A percentile compares a stretch with the other conserved stretches of the same genome.
Evolutionary conservation across 2,797 vertebrate genomes (phyloP).

Genomic region (Rhinoraja longicauda): DNA sequence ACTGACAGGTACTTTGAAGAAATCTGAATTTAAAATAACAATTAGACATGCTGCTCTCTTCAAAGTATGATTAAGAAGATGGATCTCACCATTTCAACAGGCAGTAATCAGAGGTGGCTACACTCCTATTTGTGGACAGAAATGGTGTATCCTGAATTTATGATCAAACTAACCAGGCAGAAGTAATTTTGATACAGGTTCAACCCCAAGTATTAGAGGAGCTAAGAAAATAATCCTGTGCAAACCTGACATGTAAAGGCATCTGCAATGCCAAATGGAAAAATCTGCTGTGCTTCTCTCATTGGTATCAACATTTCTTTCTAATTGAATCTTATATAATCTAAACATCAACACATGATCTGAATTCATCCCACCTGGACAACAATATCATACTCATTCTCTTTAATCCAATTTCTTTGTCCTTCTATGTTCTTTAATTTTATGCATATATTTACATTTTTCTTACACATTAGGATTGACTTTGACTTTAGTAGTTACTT

Average conservation of each 20-base stretch:
- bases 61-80: not conserved
- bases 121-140: not conserved
- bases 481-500: not conserved
- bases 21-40: not conserved
- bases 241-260: not conserved
- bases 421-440: not conserved
- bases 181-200: not conserved
- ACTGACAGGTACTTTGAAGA: not conserved
- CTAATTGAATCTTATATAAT: not conserved
- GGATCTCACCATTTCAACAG: not conserved
- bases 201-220: not conserved
- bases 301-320: not conserved
- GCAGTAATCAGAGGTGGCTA: not conserved
- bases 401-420: not conserved
- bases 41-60: not conserved
- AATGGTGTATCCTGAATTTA: not conserved
- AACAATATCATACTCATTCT: not conserved
- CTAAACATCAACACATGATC: not conserved
- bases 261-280: not conserved
- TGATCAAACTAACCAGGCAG: not conserved
- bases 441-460: not conserved
- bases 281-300: not conserved
- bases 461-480: not conserved
- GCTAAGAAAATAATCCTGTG: not conserved
- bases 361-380: not conserved